phyloP scores from a whole-genome alignment of 1,140 invertebrate genomes.

The Calephelis nemesis region DNA sequence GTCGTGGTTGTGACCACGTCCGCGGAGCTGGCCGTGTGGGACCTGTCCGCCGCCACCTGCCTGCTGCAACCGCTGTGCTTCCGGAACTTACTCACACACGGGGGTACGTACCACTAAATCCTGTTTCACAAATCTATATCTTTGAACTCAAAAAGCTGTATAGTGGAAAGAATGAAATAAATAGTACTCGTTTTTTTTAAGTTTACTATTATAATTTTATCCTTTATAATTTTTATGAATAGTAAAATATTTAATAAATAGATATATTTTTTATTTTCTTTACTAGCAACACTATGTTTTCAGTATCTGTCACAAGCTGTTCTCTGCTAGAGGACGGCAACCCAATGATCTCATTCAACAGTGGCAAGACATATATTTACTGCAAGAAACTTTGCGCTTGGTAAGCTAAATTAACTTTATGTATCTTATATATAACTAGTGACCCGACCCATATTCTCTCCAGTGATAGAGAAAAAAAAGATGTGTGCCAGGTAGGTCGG shows the following conservation, averaged over 20 bases:
- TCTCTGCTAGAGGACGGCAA: slow-evolving; percentile 81
- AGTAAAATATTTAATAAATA: too few relatives aligned
- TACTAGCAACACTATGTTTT: slow-evolving; percentile 34
- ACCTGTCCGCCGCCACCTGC: slow-evolving; percentile 52
- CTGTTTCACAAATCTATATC: too few relatives aligned
- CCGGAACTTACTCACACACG: slow-evolving; percentile 67
- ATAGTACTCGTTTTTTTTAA: too few relatives aligned
- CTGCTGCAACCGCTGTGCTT: slow-evolving; percentile 66
- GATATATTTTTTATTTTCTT: too few relatives aligned
- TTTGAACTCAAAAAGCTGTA: too few relatives aligned
- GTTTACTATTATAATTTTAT: too few relatives aligned
- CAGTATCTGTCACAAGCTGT: slow-evolving; percentile 80
- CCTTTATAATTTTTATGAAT: too few relatives aligned
- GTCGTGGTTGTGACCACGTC: slow-evolving; percentile 59
- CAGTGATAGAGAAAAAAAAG: too few relatives aligned
- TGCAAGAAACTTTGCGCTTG: slow-evolving; percentile 82
- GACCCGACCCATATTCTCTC: too few relatives aligned
- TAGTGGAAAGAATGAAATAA: too few relatives aligned
- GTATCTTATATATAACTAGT: too few relatives aligned
- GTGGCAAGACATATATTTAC: slow-evolving; percentile 85
- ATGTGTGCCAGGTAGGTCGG: too few relatives aligned
- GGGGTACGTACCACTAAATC: slow-evolving; percentile 52
- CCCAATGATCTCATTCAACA: slow-evolving; percentile 83
- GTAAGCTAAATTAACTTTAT: slow-evolving; percentile 58
- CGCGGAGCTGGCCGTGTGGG: slow-evolving; percentile 63